Conservation (phyloP, 1,140 invertebrate species). For the Dendroctonus valens region DNA sequence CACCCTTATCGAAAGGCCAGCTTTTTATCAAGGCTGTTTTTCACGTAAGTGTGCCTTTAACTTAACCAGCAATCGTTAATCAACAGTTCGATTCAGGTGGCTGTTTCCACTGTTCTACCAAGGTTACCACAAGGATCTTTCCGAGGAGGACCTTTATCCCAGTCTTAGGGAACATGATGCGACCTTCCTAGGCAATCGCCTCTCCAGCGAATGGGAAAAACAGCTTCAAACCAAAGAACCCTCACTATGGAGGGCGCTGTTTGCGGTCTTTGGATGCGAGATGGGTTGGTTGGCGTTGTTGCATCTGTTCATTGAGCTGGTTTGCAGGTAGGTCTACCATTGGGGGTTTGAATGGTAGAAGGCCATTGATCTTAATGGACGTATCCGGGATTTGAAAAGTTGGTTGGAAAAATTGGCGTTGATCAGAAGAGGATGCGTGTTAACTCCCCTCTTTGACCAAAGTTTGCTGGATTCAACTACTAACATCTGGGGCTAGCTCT, state of each 20-base stretch:
- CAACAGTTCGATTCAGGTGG: constrained; percentile 33
- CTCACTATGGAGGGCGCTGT: constrained; percentile 45
- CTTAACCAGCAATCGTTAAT: constrained; percentile 4
- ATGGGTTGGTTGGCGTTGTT: constrained; percentile 31
- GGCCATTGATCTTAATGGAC: no score
- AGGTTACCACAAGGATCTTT: constrained; percentile 22
- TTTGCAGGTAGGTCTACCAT: constrained; percentile 11
- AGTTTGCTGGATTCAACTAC: no score
- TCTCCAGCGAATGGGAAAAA: constrained; percentile 57
- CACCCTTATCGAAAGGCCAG: constrained; percentile 31
- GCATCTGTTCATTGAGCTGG: constrained; percentile 29
- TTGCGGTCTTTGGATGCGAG: constrained; percentile 27
- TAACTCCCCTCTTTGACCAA: no score
- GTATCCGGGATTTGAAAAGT: no score
- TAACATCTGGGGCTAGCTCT: no score
- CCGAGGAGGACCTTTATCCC: constrained; percentile 37
- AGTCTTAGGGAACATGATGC: constrained; percentile 29
- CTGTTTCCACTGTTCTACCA: constrained; percentile 41
- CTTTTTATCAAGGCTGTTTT: constrained; percentile 31
- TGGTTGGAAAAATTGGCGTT: no score
- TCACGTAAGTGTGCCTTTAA: constrained; percentile 35
- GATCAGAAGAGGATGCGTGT: no score
- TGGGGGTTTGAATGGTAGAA: no score
- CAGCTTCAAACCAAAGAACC: constrained; percentile 45
- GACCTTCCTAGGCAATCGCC: constrained; percentile 53